A percentile compares a stretch with the other conserved stretches of the same genome.
These are phyloP conservation scores for Nannoperca australis DNA, from an alignment of 2,797 vertebrate species.

Conservation along the genomic window DNA sequence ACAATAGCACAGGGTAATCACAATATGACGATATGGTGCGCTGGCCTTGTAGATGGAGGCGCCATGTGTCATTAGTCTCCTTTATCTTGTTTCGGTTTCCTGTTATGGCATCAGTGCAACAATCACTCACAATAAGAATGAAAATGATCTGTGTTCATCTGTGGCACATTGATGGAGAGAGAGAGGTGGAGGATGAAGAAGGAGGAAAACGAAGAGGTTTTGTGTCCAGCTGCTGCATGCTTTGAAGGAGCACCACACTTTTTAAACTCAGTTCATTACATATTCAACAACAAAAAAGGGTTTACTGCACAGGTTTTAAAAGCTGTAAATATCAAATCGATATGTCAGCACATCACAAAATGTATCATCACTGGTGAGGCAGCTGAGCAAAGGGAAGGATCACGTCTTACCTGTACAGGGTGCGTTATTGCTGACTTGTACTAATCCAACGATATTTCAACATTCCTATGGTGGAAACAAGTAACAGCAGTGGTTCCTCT, in stretches of 20 bases:
- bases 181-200: constrained; percentile 19
- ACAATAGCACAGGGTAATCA: constrained; percentile 87
- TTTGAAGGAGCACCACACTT: neutral
- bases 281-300: neutral
- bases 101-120: constrained; percentile 82
- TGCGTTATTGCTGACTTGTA: neutral
- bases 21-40: constrained; percentile 83
- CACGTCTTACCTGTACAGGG: neutral
- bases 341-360: neutral
- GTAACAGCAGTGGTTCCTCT: neutral
- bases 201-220: constrained; percentile 4
- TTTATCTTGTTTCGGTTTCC: constrained; percentile 83
- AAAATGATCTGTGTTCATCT: constrained; percentile 86
- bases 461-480: constrained; percentile 6
- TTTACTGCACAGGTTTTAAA: neutral
- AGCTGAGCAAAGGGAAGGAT: constrained; percentile 4
- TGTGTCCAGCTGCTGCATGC: constrained; percentile 6
- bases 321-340: neutral
- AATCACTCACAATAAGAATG: constrained; percentile 85
- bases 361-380: neutral
- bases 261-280: constrained; percentile 12
- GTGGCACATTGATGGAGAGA: constrained; percentile 67
- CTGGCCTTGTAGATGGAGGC: constrained; percentile 87
- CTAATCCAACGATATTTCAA: neutral
- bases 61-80: constrained; percentile 93